Percentiles rank a stretch among this genome's conserved stretches.
These are phyloP conservation scores for Halictus quadricinctus DNA, from an alignment of 2,888 invertebrate genomes.

Conservation along the genomic window DNA sequence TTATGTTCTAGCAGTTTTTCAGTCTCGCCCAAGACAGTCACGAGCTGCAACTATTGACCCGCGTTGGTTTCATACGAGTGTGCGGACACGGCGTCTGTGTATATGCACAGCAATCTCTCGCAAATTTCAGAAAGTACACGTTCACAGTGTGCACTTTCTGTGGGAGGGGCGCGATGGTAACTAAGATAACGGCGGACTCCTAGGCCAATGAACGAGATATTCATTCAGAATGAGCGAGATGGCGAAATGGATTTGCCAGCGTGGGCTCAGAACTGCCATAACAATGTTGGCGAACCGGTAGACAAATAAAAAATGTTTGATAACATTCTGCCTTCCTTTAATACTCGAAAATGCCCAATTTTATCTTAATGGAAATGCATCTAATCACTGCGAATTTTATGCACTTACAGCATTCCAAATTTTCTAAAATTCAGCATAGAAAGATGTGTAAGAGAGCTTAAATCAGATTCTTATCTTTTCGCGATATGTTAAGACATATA, in stretches of 20 bases:
- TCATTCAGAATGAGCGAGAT: not conserved
- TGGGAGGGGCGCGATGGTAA: conserved; percentile 1
- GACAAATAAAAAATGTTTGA: not conserved
- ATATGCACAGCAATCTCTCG: not conserved
- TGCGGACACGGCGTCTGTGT: not conserved
- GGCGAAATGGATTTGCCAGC: not conserved
- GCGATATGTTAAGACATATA: too few relatives aligned
- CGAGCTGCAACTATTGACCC: not conserved
- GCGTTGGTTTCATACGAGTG: not conserved
- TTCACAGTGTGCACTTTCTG: not conserved
- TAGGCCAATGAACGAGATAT: not conserved
- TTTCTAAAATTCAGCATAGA: too few relatives aligned
- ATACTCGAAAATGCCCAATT: not conserved
- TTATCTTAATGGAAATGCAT: too few relatives aligned
- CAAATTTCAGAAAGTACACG: not conserved
- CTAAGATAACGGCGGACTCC: not conserved
- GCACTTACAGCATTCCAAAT: too few relatives aligned
- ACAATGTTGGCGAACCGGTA: not conserved
- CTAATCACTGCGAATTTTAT: too few relatives aligned
- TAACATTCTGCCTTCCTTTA: not conserved
- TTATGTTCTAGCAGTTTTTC: not conserved
- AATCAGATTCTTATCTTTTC: too few relatives aligned
- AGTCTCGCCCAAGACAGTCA: not conserved
- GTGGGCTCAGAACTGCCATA: not conserved
- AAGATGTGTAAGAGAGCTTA: too few relatives aligned